These are phyloP conservation scores for Pseudoatta argentina DNA, from an alignment of 1,140 invertebrate genomes.

Conservation along the genomic window DNA sequence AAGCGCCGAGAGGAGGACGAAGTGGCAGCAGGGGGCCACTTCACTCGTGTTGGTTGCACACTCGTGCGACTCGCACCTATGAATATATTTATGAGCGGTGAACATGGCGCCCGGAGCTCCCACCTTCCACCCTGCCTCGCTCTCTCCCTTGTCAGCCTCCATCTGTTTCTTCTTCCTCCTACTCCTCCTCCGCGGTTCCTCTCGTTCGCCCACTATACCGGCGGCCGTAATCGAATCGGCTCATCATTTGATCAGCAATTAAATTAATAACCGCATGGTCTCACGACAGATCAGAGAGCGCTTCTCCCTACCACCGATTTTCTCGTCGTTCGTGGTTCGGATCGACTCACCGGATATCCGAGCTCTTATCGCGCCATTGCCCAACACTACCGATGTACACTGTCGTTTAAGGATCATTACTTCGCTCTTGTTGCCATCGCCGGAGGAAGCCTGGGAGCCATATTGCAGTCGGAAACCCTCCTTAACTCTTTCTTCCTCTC, in stretches of 20 bases:
- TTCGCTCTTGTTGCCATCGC: conserved; percentile 50
- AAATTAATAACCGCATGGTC: conserved; percentile 53
- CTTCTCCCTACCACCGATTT: conserved; percentile 6
- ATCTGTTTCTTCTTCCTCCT: conserved; percentile 30
- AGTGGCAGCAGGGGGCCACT: background rate
- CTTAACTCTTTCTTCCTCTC: background rate
- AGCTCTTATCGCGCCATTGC: conserved; percentile 37
- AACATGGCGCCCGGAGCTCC: conserved; percentile 64
- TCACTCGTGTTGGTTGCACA: conserved; percentile 38
- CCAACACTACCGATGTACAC: background rate
- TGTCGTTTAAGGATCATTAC: conserved; percentile 59
- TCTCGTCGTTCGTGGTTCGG: conserved; percentile 36
- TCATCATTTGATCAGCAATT: conserved; percentile 59
- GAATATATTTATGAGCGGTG: conserved; percentile 72
- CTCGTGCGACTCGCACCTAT: conserved; percentile 58
- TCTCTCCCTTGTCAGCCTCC: conserved; percentile 9
- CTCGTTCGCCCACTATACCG: conserved; percentile 10
- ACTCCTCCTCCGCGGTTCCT: background rate
- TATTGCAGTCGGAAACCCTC: conserved; percentile 54
- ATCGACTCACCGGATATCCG: conserved; percentile 43
- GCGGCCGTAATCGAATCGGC: conserved; percentile 48
- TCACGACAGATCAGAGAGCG: background rate
- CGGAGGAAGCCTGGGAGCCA: conserved; percentile 49
- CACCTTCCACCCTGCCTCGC: conserved; percentile 30
- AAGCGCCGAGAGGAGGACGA: conserved; percentile 1